Conservation (phyloP, 2,888 invertebrate species). For the Sialis fuliginosa region DNA sequence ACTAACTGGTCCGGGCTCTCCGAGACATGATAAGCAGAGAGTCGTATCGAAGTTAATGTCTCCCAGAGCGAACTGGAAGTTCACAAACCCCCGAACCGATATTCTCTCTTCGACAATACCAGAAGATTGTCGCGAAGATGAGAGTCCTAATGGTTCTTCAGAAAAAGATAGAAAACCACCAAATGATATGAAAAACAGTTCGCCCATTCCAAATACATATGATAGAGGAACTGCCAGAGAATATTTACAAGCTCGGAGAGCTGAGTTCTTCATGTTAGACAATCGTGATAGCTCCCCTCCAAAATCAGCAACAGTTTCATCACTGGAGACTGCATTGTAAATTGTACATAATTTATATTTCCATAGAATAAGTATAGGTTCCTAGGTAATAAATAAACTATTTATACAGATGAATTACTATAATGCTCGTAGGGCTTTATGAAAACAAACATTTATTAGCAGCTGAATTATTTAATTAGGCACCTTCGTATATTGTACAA, state of each 20-base stretch:
- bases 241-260: slow-evolving; percentile 39
- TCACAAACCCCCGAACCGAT: slow-evolving; percentile 58
- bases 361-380: too few relatives aligned
- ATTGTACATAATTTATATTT: too few relatives aligned
- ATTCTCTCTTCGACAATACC: slow-evolving; percentile 74
- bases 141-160: slow-evolving; percentile 41
- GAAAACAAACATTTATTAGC: too few relatives aligned
- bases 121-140: slow-evolving; percentile 69
- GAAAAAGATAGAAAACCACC: slow-evolving; percentile 21
- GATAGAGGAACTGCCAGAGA: too few relatives aligned
- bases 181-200: too few relatives aligned
- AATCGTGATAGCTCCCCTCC: not conserved
- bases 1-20: slow-evolving; percentile 33
- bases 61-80: slow-evolving; percentile 54
- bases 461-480: too few relatives aligned
- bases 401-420: too few relatives aligned
- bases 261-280: slow-evolving; percentile 30
- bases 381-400: too few relatives aligned
- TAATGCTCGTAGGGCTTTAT: too few relatives aligned
- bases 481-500: too few relatives aligned
- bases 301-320: not conserved
- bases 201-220: too few relatives aligned
- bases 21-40: slow-evolving; percentile 21
- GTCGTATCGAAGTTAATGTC: slow-evolving; percentile 37
- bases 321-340: too few relatives aligned